A percentile compares a stretch with the other conserved stretches of the same genome.
These are phyloP conservation scores for Ictalurus punctatus DNA, from an alignment of 2,113 vertebrate species.

Conservation along the genomic window DNA sequence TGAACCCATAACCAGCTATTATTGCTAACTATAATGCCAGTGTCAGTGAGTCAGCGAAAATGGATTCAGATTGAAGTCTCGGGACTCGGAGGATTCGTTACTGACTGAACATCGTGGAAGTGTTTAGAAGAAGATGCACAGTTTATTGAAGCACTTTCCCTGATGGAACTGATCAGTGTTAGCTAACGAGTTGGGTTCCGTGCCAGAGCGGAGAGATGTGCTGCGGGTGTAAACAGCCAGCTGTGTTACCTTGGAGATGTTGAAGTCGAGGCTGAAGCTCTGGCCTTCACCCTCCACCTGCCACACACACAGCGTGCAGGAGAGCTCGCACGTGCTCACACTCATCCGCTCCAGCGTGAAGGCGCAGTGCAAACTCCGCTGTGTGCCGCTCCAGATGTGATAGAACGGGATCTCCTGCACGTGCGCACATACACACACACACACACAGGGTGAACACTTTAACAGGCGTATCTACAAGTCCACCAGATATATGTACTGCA, in stretches of 20 bases:
- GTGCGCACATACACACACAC: slow-evolving; percentile 28
- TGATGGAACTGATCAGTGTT: background rate
- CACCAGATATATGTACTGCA: background rate
- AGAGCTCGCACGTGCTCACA: slow-evolving; percentile 90
- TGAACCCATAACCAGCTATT: background rate
- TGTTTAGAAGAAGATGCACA: background rate
- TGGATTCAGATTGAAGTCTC: slow-evolving; percentile 13
- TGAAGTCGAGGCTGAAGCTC: slow-evolving; percentile 92
- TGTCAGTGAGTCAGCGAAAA: background rate
- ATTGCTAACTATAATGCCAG: background rate
- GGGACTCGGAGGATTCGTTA: background rate
- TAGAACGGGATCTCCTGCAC: slow-evolving; percentile 96
- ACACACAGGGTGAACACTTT: background rate
- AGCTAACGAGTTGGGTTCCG: slow-evolving; percentile 3
- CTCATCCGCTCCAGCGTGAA: slow-evolving; percentile 95
- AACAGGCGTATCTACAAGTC: background rate
- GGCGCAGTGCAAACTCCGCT: slow-evolving; percentile 93
- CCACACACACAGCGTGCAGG: slow-evolving; percentile 98
- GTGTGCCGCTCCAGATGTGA: slow-evolving; percentile 94
- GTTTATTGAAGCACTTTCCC: background rate
- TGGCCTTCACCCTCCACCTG: slow-evolving; percentile 98
- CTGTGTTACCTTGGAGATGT: slow-evolving; percentile 89
- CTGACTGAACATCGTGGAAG: background rate
- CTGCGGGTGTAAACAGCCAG: background rate
- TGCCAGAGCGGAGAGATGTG: background rate